Conservation (phyloP, 53 echinoderm and acorn worm species). For the Mesocentrotus franciscanus region DNA sequence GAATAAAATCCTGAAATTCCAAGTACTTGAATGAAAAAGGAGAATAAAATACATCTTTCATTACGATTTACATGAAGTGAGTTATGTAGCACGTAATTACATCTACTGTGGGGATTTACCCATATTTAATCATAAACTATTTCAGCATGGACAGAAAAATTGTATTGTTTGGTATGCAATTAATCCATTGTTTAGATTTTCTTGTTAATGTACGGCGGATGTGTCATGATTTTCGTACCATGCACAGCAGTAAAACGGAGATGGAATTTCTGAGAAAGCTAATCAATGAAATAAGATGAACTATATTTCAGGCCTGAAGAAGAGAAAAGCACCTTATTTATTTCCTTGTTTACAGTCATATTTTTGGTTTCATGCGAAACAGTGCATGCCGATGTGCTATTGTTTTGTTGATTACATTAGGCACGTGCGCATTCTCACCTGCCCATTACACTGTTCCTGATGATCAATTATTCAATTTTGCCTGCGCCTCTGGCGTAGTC, state of each 20-base stretch:
- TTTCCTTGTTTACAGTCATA: not conserved
- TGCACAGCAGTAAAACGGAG: not conserved
- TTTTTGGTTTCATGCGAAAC: not conserved
- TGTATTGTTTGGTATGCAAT: too few relatives aligned
- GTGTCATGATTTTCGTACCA: not conserved
- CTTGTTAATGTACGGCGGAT: not conserved
- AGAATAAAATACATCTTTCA: too few relatives aligned
- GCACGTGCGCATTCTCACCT: not conserved
- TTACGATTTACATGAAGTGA: too few relatives aligned
- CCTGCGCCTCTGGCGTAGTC: not conserved
- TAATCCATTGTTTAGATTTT: too few relatives aligned
- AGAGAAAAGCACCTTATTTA: not conserved
- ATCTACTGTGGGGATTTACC: too few relatives aligned
- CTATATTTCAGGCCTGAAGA: not conserved
- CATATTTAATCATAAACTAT: too few relatives aligned
- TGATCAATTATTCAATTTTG: constrained; percentile 12
- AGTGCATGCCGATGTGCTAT: not conserved
- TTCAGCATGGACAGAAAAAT: too few relatives aligned
- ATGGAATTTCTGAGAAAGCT: not conserved
- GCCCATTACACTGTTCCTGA: not conserved
- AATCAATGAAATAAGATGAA: not conserved
- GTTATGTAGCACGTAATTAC: too few relatives aligned
- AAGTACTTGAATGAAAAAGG: not conserved
- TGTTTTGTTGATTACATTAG: not conserved
- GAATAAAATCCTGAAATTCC: not conserved